Conservation (phyloP, 2,797 vertebrate genomes). For the Melanotaenia maccullochi region DNA sequence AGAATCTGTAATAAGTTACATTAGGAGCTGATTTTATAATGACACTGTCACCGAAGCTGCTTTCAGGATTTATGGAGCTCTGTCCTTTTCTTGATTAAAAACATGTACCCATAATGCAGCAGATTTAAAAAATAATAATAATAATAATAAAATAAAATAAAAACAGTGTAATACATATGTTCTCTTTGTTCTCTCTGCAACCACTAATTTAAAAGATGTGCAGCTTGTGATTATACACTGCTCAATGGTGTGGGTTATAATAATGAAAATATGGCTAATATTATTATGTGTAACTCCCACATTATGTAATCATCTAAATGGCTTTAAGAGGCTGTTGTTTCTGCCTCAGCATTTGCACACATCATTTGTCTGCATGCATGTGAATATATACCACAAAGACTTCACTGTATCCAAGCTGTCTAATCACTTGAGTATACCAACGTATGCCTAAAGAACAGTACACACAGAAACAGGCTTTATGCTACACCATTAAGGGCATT, state of each 20-base stretch:
- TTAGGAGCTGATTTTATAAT: slow-evolving; percentile 57
- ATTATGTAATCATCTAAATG: slow-evolving; percentile 49
- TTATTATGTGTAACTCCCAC: slow-evolving; percentile 21
- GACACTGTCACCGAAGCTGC: slow-evolving; percentile 47
- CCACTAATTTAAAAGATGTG: slow-evolving; percentile 37
- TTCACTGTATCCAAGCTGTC: slow-evolving; percentile 14
- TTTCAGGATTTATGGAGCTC: slow-evolving; percentile 35
- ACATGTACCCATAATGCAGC: slow-evolving; percentile 33
- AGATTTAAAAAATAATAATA: neutral
- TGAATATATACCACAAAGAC: slow-evolving; percentile 22
- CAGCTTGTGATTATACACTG: slow-evolving; percentile 47
- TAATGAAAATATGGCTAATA: slow-evolving; percentile 19
- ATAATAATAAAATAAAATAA: neutral
- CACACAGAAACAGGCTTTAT: slow-evolving; percentile 15
- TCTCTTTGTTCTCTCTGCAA: slow-evolving; percentile 5
- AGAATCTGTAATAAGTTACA: slow-evolving; percentile 44
- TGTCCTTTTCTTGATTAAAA: slow-evolving; percentile 52
- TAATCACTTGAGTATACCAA: slow-evolving; percentile 24
- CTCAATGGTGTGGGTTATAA: slow-evolving; percentile 28
- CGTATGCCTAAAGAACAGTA: neutral
- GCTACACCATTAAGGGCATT: slow-evolving; percentile 24
- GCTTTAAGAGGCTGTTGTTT: slow-evolving; percentile 38
- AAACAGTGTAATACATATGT: neutral
- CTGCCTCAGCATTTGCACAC: slow-evolving; percentile 29
- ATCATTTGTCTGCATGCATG: slow-evolving; percentile 20